phyloP scores from a whole-genome alignment of 2,797 vertebrate genomes.

The Staurois parvus region DNA sequence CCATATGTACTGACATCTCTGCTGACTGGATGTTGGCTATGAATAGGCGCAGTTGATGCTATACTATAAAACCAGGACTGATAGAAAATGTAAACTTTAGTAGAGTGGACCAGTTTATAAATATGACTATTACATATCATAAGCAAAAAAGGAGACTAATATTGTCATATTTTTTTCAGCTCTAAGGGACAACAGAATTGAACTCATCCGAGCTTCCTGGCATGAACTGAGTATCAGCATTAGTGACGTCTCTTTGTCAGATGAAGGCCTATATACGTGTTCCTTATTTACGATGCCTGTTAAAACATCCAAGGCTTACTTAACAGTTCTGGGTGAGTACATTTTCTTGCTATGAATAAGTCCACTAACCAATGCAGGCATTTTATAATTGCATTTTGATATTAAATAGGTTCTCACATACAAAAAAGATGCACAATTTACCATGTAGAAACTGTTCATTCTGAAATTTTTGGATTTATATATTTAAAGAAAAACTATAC shows the following conservation, averaged over 20 bases:
- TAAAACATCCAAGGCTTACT: conserved; percentile 96
- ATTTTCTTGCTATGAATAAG: background rate
- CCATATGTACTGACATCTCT: no score
- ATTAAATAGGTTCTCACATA: no score
- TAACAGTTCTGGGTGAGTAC: conserved; percentile 93
- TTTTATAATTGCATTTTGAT: no score
- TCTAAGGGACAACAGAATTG: conserved; percentile 94
- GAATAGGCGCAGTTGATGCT: no score
- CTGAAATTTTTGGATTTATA: no score
- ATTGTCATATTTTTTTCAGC: conserved; percentile 76
- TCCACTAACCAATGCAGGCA: no score
- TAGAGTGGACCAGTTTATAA: background rate
- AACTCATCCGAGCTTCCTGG: conserved; percentile 92
- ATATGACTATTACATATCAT: background rate
- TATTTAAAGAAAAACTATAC: no score
- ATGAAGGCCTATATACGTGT: conserved; percentile 97
- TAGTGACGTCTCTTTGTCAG: conserved; percentile 89
- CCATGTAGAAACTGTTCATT: no score
- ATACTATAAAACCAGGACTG: no score
- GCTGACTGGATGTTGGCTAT: no score
- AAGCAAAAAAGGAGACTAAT: background rate
- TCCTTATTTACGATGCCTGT: conserved; percentile 99
- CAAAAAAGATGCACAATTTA: no score
- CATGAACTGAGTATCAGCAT: conserved; percentile 97
- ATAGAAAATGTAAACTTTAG: no score